These are phyloP conservation scores for Sphaerophoria taeniata DNA, from an alignment of 2,888 invertebrate genomes.

Conservation along the genomic window DNA sequence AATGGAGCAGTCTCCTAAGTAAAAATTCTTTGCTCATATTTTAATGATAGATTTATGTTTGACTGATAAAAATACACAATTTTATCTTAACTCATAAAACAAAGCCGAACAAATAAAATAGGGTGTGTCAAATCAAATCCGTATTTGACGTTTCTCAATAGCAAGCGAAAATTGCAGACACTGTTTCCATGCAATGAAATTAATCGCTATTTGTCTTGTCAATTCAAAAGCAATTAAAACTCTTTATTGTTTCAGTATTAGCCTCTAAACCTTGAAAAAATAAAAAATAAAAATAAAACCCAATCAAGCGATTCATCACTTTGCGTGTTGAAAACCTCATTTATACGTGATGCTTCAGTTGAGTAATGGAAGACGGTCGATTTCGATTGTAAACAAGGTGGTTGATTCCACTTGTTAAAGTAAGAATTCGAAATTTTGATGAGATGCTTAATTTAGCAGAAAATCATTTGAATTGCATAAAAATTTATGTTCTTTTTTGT, in stretches of 20 bases:
- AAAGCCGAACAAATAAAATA: background rate
- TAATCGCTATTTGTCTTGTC: slow-evolving; percentile 15
- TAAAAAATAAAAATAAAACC: slow-evolving; percentile 22
- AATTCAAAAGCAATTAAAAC: slow-evolving; percentile 26
- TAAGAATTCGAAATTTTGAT: slow-evolving; percentile 19
- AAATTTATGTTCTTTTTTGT: no score
- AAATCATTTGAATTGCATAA: slow-evolving; percentile 29
- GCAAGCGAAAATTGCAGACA: background rate
- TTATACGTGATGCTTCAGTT: slow-evolving; percentile 76
- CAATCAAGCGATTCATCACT: slow-evolving; percentile 65
- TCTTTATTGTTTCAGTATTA: slow-evolving; percentile 21
- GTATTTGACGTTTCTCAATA: background rate
- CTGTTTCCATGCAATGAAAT: slow-evolving; percentile 24
- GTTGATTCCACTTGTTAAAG: slow-evolving; percentile 26
- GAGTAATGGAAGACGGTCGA: slow-evolving; percentile 71
- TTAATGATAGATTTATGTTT: no score
- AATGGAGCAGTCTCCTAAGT: no score
- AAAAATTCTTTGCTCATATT: no score
- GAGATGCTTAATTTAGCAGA: slow-evolving; percentile 49
- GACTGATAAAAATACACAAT: no score
- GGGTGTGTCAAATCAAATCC: background rate
- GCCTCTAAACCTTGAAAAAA: slow-evolving; percentile 44
- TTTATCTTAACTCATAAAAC: background rate
- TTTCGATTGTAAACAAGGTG: slow-evolving; percentile 62
- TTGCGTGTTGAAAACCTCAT: slow-evolving; percentile 74